These are phyloP conservation scores for Leptodactylus fallax DNA, from an alignment of 2,797 vertebrate species.

Conservation along the genomic window DNA sequence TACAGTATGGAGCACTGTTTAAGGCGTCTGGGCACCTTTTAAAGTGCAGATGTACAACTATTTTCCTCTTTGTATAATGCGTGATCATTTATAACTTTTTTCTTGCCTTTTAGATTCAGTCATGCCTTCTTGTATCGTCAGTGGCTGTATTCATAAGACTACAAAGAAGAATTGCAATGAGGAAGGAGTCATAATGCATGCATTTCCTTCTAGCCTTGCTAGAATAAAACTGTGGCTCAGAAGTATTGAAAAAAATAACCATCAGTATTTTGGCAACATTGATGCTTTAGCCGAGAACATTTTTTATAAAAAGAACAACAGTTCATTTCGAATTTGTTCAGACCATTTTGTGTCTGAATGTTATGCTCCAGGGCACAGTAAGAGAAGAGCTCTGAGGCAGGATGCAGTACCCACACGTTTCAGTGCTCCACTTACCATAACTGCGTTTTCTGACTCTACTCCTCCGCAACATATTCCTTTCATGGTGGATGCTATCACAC, in stretches of 20 bases:
- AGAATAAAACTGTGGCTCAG: slow-evolving; percentile 35
- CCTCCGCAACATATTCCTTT: neutral
- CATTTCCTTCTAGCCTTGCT: slow-evolving; percentile 7
- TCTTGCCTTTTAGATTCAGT: neutral
- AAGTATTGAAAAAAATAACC: slow-evolving; percentile 18
- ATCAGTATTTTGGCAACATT: slow-evolving; percentile 20
- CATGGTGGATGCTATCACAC: slow-evolving; percentile 48
- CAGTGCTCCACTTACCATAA: neutral
- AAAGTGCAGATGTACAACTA: too few relatives aligned
- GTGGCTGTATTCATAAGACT: slow-evolving; percentile 29
- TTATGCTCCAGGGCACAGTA: neutral
- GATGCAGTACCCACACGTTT: slow-evolving; percentile 28
- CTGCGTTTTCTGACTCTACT: neutral
- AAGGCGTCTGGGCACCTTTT: too few relatives aligned
- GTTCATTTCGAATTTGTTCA: slow-evolving; percentile 29
- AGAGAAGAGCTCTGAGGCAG: slow-evolving; percentile 18
- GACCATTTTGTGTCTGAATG: slow-evolving; percentile 4
- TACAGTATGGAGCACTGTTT: too few relatives aligned
- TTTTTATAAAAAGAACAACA: slow-evolving; percentile 32
- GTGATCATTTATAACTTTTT: neutral
- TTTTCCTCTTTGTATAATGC: too few relatives aligned
- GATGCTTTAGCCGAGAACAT: slow-evolving; percentile 28
- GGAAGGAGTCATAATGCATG: slow-evolving; percentile 12
- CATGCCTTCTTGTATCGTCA: slow-evolving; percentile 40
- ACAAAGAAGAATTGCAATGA: slow-evolving; percentile 7